These are phyloP conservation scores for Drosophila planitibia DNA, from an alignment of 2,888 invertebrate species.

Conservation along the genomic window DNA sequence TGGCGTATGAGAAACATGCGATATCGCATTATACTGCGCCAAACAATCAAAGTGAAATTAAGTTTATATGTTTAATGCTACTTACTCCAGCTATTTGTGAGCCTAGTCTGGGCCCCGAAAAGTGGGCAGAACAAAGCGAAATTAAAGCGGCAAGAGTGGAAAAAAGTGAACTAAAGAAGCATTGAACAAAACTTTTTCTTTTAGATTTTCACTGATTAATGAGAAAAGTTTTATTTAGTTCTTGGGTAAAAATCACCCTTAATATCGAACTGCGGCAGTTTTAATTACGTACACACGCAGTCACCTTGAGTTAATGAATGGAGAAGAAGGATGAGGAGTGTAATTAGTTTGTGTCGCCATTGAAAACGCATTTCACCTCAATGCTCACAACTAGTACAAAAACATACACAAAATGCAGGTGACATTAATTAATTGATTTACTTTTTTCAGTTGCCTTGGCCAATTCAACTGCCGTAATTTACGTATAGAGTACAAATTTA, in stretches of 20 bases:
- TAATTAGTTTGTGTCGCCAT: conserved; percentile 76
- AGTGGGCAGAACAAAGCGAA: conserved; percentile 60
- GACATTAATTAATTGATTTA: conserved; percentile 81
- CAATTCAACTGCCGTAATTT: conserved; percentile 11
- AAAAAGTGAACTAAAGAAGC: conserved; percentile 24
- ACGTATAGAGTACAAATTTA: conserved; percentile 19
- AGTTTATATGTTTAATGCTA: conserved; percentile 80
- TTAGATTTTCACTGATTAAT: conserved; percentile 82
- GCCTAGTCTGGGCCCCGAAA: conserved; percentile 22
- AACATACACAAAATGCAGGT: conserved; percentile 57
- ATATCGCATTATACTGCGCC: conserved; percentile 82
- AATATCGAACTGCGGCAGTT: conserved; percentile 70
- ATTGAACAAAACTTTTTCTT: conserved; percentile 79
- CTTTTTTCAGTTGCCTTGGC: conserved; percentile 19
- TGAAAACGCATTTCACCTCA: conserved; percentile 63
- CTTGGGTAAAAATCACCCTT: conserved; percentile 46
- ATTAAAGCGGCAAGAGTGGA: conserved; percentile 63
- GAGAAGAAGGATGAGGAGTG: background rate
- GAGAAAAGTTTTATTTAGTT: conserved; percentile 79
- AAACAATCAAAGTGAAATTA: conserved; percentile 80
- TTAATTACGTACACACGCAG: conserved; percentile 75
- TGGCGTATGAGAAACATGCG: conserved; percentile 81
- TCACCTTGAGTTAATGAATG: background rate
- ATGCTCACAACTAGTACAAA: conserved; percentile 39
- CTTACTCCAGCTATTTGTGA: conserved; percentile 42